Evolutionary conservation across 2,797 vertebrate genomes (phyloP), one percentile per base, ranked within the genome.

Genomic region (Spinus olivaceus): DNA sequence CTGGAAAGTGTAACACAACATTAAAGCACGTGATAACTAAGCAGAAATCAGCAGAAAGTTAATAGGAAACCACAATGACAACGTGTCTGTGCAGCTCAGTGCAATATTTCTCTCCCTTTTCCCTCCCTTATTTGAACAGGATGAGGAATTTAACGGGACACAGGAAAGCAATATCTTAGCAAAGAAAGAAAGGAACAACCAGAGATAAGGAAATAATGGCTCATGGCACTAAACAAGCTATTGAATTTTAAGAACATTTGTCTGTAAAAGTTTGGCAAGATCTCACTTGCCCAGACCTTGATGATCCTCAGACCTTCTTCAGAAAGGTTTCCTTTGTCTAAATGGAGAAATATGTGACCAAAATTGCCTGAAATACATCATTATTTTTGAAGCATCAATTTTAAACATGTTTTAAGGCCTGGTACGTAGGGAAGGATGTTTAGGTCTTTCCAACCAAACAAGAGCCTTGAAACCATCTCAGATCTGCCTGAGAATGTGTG

Each of bases 171-270:
- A 4, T 86, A 87, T 92, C 86, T 95, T 50, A 35, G 74, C 28
- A 92, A 95, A 95, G 90, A 95, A 96, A 94, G 95, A 95, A 90
- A 96, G 92, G 95, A 97, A 96, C 71, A 93, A 56, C 49, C 51
- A 92, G 49, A 94, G 96, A 97, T 97, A 96, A 96, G 59, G 47
- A 92, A 94, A 91, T 83, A 92, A 97, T 63, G 25, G 32, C 32
- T 91, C 74, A 47, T 32, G 50, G 53, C 64, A 87, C 81, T 85
- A 78, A 94, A 82, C 61, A 74, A 92, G 42, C 28, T 71, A 86
- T 69, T 93, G 47, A 80, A 28, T 92, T 90, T 82, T 65, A 84
- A 64, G 77, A 93, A 88, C 53, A 70, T 79, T 92, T 92, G 50
- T 93, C 80, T 57, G 64, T 51, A 57, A 57, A 94, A 74, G 51